These are phyloP conservation scores for Netelia fuscicornis DNA, from an alignment of 2,888 invertebrate species.

Conservation along the genomic window DNA sequence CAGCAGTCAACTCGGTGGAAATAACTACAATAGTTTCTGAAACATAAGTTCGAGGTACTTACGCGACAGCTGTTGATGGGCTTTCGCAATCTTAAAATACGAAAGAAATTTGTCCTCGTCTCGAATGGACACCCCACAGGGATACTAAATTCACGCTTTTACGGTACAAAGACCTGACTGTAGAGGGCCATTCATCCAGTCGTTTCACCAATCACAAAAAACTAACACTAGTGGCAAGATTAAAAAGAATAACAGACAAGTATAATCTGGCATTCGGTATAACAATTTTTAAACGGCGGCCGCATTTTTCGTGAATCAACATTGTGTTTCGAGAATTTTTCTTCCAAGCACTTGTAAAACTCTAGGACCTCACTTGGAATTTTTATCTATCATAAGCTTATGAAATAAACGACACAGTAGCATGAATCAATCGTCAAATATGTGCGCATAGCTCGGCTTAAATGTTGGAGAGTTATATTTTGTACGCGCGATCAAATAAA, in stretches of 20 bases:
- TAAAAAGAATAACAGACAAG: conserved; percentile 20
- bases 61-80: conserved; percentile 36
- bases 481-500: conserved; percentile 55
- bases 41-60: conserved; percentile 58
- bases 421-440: conserved; percentile 27
- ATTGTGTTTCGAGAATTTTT: not conserved
- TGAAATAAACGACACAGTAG: conserved; percentile 2
- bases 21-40: conserved; percentile 83
- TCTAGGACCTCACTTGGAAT: conserved; percentile 1
- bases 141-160: conserved; percentile 42
- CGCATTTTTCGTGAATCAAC: not conserved
- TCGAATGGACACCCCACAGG: conserved; percentile 8
- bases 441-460: conserved; percentile 27
- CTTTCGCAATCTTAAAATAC: conserved; percentile 34
- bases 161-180: conserved; percentile 21
- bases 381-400: conserved; percentile 17
- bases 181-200: conserved; percentile 27
- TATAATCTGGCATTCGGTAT: conserved; percentile 30
- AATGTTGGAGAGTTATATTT: conserved; percentile 60
- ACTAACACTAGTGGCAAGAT: conserved; percentile 55
- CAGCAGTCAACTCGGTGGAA: conserved; percentile 81
- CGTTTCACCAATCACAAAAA: conserved; percentile 47
- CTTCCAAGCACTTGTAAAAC: not conserved
- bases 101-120: conserved; percentile 35
- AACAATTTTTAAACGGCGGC: conserved; percentile 30